Conservation (phyloP, 2,113 vertebrate species). For the Poecilia latipinna region DNA sequence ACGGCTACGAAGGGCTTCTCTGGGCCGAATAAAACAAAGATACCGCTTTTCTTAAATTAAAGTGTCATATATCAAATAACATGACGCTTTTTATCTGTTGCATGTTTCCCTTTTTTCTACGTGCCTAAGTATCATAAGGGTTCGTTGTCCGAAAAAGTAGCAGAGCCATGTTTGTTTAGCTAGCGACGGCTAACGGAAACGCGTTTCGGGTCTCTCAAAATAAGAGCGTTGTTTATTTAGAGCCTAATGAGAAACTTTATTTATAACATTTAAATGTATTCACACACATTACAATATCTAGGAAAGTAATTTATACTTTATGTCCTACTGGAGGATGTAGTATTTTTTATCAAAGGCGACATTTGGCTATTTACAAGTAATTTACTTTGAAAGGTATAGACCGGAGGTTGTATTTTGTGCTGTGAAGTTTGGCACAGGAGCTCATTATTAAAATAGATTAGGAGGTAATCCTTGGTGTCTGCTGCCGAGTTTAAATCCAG, state of each 20-base stretch:
- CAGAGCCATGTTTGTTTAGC: slow-evolving; percentile 77
- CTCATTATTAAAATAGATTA: background rate
- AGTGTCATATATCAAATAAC: background rate
- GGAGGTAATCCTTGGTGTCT: background rate
- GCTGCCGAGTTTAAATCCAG: background rate
- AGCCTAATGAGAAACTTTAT: background rate
- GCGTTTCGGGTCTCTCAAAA: slow-evolving; percentile 22
- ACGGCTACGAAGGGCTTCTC: slow-evolving; percentile 45
- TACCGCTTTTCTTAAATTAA: slow-evolving; percentile 8
- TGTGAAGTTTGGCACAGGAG: background rate
- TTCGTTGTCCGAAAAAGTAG: slow-evolving; percentile 30
- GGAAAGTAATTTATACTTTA: background rate
- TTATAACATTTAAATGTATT: background rate
- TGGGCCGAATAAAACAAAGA: slow-evolving; percentile 1
- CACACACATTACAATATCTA: background rate
- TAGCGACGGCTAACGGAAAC: slow-evolving; percentile 47
- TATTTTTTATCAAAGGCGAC: background rate
- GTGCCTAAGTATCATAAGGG: slow-evolving; percentile 37
- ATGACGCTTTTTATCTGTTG: slow-evolving; percentile 9
- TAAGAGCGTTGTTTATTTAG: slow-evolving; percentile 33
- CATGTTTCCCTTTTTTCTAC: slow-evolving; percentile 10
- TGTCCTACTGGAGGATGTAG: background rate
- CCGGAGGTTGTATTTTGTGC: slow-evolving; percentile 10
- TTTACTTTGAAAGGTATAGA: background rate
- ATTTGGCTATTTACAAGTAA: background rate